Base-by-base conservation (phyloP, 1,140 invertebrate genomes). In the Campoletis sonorensis region DNA sequence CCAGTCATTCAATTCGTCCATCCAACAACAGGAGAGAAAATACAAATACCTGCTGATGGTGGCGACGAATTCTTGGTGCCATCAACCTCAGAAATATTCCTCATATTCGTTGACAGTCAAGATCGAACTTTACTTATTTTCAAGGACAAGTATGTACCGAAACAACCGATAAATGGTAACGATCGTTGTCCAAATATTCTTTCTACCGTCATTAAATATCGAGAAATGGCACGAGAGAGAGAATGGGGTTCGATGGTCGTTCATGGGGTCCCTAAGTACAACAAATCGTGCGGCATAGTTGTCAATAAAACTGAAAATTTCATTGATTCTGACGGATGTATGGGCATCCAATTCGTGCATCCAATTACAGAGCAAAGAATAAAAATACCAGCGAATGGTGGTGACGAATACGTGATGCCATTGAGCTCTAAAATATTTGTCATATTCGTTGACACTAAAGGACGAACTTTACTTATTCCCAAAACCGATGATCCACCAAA, bases 51-150 rank as follows among this genome's bases (percentile, higher is more conserved):
- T 0, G 13, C 5, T 1, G 18, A 61, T 40, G 54, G 51, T 21
- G 54, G 73, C 51, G 73, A 77, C 54, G 73, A 77, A 54, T 64
- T 37, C 30, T 54, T 77, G 0, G 8, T 37, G 11, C 27, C 30
- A 11, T 37, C 7, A 23, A 77, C 51, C 5, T 16, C 2, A 23
- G 0, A 37, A 37, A 23, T 64, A n/a, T 77, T 37, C n/a, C 4
- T 77, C 10, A 77, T 77, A 18, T 77, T 61, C 54, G 73, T 77
- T 27, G 73, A 77, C 45, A 11, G 1, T 21, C 7, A 61, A 61
- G 18, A 13, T 77, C 73, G 27, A 77, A 77, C 73, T 16, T 21
- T 61, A 8, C 30, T 77, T 4, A 64, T 77, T 61, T 77, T 61
- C 27, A 77, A 77, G 16, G 26, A 45, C 40, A 45, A 10, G 45